phyloP scores from a whole-genome alignment of 2,888 invertebrate species.

The Thecocarcelia acutangulata region DNA sequence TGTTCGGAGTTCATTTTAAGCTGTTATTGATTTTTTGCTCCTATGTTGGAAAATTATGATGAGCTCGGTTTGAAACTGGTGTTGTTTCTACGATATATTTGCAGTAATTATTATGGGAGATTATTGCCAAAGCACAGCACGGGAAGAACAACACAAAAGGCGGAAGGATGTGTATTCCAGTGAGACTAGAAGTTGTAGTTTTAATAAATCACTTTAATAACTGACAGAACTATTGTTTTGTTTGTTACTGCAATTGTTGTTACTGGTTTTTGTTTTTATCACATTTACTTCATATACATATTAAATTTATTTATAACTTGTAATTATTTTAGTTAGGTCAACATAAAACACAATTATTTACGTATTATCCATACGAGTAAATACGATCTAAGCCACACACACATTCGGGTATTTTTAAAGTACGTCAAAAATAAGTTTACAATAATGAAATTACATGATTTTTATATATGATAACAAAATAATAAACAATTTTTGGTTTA shows the following conservation, averaged over 20 bases:
- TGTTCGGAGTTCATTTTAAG: constrained; percentile 81
- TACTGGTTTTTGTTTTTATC: constrained; percentile 25
- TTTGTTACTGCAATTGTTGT: not conserved
- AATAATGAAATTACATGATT: too few relatives aligned
- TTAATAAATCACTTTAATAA: constrained; percentile 51
- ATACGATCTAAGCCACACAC: too few relatives aligned
- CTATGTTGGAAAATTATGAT: constrained; percentile 38
- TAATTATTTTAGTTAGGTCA: not conserved
- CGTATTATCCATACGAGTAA: too few relatives aligned
- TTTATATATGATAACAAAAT: too few relatives aligned
- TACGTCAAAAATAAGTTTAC: too few relatives aligned
- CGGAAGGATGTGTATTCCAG: not conserved
- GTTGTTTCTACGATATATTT: constrained; percentile 20
- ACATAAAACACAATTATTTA: too few relatives aligned
- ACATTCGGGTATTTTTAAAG: too few relatives aligned
- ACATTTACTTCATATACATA: not conserved
- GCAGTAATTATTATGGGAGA: constrained; percentile 47
- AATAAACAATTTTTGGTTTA: too few relatives aligned
- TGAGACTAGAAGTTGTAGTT: constrained; percentile 31
- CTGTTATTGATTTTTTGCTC: constrained; percentile 65
- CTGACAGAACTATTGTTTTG: constrained; percentile 2
- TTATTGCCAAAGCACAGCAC: constrained; percentile 38
- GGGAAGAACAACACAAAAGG: constrained; percentile 1
- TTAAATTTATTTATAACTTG: not conserved
- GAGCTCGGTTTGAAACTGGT: constrained; percentile 41